Evolutionary conservation across 1,140 invertebrate species (phyloP), one percentile per base, ranked within the genome.

Genomic region (Trichoplusia ni): DNA sequence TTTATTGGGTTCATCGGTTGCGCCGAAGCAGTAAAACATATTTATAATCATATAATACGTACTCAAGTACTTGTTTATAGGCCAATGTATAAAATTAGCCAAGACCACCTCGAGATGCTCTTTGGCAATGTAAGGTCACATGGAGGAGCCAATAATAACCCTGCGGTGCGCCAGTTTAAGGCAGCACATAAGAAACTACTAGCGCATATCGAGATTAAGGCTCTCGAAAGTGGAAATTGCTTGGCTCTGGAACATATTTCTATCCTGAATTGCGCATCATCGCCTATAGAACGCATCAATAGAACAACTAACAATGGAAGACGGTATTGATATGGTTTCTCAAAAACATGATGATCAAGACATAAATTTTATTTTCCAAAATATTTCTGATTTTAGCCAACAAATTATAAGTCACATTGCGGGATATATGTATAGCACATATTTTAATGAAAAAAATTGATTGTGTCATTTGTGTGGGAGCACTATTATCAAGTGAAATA

Each of bases 101-200:
- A 70, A 40, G 64, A 70, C 11, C 61, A 73, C 23, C 23, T 73
- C 4, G 67, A 73, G 5, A n/a, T 70, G n/a, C 23, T 73, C 1
- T 73, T 73, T 58, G 23, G 35, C 3, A 58, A 62, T 35, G 61
- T 66, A 13, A 64, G 69, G 21, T 51, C 62, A 42, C 59, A 66
- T 46, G 62, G 63, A 13, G 64, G 65, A 7, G 14, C 13, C 4
- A 68, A 68, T 25, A 58, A 65, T 42, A 71, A 71, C 16, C 64
- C 68, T 1, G 68, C 72, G n/a, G 63, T 64, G 7, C 16, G 27
- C 1, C 69, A 71, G 18, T 67, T 71, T 54, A 59, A 44, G 8
- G 38, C 56, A 6, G 42, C 33, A 18, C 67, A 59, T 35, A 71
- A 67, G 37, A 63, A 54, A 18, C 7, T 69, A 3, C 14, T 69